phyloP scores from a whole-genome alignment of 2,113 vertebrate species.

The Pedionomus torquatus region DNA sequence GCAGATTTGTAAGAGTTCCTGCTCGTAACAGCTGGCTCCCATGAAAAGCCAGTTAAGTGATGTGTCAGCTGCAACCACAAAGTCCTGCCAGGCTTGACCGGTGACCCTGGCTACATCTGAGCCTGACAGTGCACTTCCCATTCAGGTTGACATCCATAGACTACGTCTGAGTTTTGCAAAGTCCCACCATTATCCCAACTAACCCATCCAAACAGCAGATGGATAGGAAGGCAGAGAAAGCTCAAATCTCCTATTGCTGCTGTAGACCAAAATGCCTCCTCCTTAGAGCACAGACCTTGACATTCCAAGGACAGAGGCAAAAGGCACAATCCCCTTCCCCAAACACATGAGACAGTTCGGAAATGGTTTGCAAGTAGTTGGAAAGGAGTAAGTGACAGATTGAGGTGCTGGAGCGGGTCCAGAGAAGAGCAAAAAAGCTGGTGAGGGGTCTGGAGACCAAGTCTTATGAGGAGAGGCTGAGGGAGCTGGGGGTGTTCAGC shows the following conservation, averaged over 20 bases:
- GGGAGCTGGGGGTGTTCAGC: neutral
- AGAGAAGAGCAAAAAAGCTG: neutral
- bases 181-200: fast-evolving
- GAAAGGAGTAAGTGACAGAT: neutral
- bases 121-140: neutral
- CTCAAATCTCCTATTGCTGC: neutral
- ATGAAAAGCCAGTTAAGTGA: neutral
- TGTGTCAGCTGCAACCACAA: neutral
- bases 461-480: neutral
- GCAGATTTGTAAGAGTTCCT: neutral
- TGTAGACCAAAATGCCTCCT: neutral
- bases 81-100: neutral
- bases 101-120: neutral
- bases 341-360: neutral
- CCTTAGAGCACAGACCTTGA: fast-evolving
- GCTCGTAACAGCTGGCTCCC: neutral
- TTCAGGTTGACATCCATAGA: neutral
- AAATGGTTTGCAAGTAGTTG: neutral
- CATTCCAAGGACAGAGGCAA: no score
- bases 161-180: fast-evolving
- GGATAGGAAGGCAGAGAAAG: neutral
- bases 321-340: neutral
- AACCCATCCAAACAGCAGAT: neutral
- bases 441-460: neutral
- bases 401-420: neutral